phyloP scores from a whole-genome alignment of 2,113 vertebrate genomes.

The Pseudorasbora parva region DNA sequence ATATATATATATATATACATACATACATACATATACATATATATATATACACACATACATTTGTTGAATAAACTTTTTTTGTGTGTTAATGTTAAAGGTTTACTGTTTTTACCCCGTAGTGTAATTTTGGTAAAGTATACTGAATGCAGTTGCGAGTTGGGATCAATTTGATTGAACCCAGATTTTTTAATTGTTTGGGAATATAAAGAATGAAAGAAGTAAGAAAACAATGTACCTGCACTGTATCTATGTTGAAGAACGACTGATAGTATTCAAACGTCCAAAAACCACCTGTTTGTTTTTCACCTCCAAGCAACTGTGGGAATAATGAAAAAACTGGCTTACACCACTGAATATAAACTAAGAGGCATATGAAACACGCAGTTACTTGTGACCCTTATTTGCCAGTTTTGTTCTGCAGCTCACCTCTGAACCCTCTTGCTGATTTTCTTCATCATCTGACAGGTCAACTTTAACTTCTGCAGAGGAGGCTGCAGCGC shows the following conservation, averaged over 20 bases:
- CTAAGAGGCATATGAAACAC: neutral
- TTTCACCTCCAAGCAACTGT: slow-evolving; percentile 80
- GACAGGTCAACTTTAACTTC: slow-evolving; percentile 74
- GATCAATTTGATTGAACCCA: too few species aligned
- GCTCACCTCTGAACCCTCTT: slow-evolving; percentile 79
- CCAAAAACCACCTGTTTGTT: slow-evolving; percentile 81
- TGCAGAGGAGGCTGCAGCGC: slow-evolving; percentile 61
- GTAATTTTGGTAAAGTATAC: too few species aligned
- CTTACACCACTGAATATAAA: neutral
- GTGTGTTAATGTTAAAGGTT: too few species aligned
- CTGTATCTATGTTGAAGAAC: slow-evolving; percentile 86
- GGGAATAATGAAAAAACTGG: slow-evolving; percentile 1
- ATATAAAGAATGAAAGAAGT: neutral
- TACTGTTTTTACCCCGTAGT: too few species aligned
- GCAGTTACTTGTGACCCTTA: neutral
- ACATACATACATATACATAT: too few species aligned
- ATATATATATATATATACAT: too few species aligned
- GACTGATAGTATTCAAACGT: slow-evolving; percentile 87
- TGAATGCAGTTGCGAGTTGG: too few species aligned
- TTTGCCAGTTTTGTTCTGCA: neutral
- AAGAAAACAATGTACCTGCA: slow-evolving; percentile 76
- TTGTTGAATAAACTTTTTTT: too few species aligned
- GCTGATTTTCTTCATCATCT: slow-evolving; percentile 74
- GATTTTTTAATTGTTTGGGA: too few species aligned
- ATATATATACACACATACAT: too few species aligned